Evolutionary conservation across 2,113 vertebrate species (phyloP).

Genomic region (Sinosuthora webbiana): DNA sequence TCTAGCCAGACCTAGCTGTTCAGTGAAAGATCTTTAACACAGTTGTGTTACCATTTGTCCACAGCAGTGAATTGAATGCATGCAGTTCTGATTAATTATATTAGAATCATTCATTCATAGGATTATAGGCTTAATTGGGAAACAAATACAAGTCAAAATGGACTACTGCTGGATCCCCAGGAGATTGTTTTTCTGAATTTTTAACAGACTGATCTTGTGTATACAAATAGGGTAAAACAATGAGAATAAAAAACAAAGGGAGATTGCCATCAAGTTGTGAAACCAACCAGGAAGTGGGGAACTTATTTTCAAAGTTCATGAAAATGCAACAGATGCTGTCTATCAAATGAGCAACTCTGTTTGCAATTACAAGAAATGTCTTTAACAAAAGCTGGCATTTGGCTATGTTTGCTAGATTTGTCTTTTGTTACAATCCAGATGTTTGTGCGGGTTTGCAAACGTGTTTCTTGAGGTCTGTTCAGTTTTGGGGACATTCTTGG

Average conservation of each 20-base stretch:
- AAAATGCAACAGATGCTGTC: conserved; percentile 41
- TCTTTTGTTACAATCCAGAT: conserved; percentile 35
- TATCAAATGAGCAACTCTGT: conserved; percentile 29
- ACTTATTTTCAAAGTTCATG: conserved; percentile 1
- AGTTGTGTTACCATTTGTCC: background rate
- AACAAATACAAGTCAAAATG: conserved; percentile 41
- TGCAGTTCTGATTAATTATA: conserved; percentile 14
- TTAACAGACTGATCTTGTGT: background rate
- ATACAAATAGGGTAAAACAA: conserved; percentile 7
- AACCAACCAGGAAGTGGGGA: conserved; percentile 24
- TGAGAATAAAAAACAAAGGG: conserved; percentile 10
- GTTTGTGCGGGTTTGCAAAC: background rate
- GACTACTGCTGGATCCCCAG: conserved; percentile 19
- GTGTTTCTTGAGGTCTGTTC: background rate
- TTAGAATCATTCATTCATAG: conserved; percentile 13
- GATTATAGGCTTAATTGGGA: conserved; percentile 24
- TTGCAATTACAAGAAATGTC: conserved; percentile 33
- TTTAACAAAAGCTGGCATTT: conserved; percentile 50
- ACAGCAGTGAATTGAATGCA: background rate
- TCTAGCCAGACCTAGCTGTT: background rate
- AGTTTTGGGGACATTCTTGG: conserved; percentile 26
- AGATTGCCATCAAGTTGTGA: conserved; percentile 19
- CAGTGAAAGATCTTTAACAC: background rate
- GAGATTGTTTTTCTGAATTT: conserved; percentile 27
- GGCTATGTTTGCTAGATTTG: conserved; percentile 10